Evolutionary conservation across 2,888 invertebrate species (phyloP).

Genomic region (Teleogryllus oceanicus): DNA sequence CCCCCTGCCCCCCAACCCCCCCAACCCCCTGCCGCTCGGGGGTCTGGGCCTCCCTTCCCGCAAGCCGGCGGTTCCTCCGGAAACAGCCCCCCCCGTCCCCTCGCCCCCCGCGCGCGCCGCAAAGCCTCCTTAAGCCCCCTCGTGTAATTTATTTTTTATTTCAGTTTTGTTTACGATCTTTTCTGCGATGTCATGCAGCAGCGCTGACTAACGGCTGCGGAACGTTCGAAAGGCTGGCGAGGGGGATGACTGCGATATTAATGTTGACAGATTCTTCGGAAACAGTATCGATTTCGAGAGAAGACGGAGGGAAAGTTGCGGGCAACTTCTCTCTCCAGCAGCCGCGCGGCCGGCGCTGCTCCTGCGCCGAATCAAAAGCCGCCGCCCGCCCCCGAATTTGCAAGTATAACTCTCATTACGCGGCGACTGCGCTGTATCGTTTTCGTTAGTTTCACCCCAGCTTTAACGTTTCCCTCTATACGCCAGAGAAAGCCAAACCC

Average conservation of each 20-base stretch:
- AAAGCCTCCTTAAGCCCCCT: background rate
- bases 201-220: background rate
- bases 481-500: no score
- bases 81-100: background rate
- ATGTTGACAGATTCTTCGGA: conserved; percentile 9
- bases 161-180: background rate
- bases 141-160: background rate
- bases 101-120: background rate
- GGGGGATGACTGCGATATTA: background rate
- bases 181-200: background rate
- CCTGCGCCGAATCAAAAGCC: no score
- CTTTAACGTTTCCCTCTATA: no score
- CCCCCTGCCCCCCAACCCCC: background rate
- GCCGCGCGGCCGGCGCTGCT: no score
- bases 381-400: no score
- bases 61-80: background rate
- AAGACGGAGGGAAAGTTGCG: no score
- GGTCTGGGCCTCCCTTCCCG: background rate
- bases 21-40: background rate
- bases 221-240: background rate
- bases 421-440: no score
- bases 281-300: background rate
- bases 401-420: no score
- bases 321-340: no score
- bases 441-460: no score